Conservation (phyloP, 1,140 invertebrate species). For the Drosophila parvula region DNA sequence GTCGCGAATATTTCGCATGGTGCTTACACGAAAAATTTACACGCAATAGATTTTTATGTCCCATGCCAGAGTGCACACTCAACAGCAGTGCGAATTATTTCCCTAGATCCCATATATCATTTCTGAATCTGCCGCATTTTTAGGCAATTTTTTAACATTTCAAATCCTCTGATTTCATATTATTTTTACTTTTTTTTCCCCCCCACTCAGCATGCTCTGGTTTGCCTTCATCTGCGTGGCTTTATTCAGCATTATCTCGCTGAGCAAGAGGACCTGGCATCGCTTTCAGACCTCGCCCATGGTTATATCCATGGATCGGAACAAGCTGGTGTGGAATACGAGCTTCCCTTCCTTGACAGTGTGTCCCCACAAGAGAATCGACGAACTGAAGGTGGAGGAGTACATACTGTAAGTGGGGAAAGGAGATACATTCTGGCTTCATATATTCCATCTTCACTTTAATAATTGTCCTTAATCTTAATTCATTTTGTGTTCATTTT, state of each 20-base stretch:
- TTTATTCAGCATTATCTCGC: constrained; percentile 84
- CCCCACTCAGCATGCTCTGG: constrained; percentile 84
- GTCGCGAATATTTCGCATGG: constrained; percentile 58
- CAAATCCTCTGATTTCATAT: constrained; percentile 2
- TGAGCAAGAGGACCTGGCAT: constrained; percentile 86
- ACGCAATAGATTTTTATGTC: constrained; percentile 83
- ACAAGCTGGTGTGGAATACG: constrained; percentile 89
- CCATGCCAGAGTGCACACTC: constrained; percentile 50
- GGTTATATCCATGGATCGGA: constrained; percentile 89
- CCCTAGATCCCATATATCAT: constrained; percentile 55
- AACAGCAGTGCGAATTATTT: constrained; percentile 50
- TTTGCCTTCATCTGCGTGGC: constrained; percentile 83
- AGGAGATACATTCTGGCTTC: neutral
- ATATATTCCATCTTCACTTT: too few relatives aligned
- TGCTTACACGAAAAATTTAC: constrained; percentile 74
- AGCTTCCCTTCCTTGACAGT: constrained; percentile 87
- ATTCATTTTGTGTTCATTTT: too few relatives aligned
- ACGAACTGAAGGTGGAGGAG: constrained; percentile 84
- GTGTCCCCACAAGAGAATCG: constrained; percentile 85
- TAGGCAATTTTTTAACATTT: constrained; percentile 4
- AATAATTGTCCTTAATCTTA: too few relatives aligned
- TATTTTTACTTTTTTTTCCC: neutral
- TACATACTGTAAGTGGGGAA: constrained; percentile 84
- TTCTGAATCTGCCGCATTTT: constrained; percentile 19
- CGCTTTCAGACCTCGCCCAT: constrained; percentile 89